phyloP scores from a whole-genome alignment of 2,888 invertebrate genomes.

The Leucophenga maculata region DNA sequence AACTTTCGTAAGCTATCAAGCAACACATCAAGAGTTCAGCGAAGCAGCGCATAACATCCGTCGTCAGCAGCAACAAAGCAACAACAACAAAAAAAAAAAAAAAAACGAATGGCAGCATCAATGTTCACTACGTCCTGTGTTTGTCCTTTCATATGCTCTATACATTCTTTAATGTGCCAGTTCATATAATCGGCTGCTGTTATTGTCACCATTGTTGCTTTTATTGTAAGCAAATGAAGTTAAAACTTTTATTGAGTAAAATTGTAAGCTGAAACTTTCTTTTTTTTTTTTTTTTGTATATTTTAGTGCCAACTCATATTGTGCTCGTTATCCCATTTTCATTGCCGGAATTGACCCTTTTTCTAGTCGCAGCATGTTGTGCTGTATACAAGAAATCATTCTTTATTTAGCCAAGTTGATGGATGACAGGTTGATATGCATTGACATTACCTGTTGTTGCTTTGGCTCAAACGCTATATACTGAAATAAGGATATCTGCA shows the following conservation, averaged over 20 bases:
- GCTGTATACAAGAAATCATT: constrained; percentile 36
- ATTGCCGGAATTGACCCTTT: constrained; percentile 60
- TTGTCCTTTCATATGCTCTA: constrained; percentile 4
- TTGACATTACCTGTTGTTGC: constrained; percentile 64
- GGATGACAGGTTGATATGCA: constrained; percentile 67
- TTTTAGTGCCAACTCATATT: constrained; percentile 67
- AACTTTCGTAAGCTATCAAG: background rate
- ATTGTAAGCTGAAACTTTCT: constrained; percentile 58
- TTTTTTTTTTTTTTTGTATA: constrained; percentile 46
- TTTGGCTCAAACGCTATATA: too few species aligned
- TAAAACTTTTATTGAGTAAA: constrained; percentile 63
- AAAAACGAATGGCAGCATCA: background rate
- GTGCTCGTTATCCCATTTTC: constrained; percentile 65
- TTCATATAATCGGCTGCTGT: background rate
- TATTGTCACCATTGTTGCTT: background rate
- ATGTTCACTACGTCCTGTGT: background rate
- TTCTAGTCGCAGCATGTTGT: constrained; percentile 35
- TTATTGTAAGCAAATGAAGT: constrained; percentile 49
- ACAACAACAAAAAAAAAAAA: background rate
- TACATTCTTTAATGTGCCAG: background rate
- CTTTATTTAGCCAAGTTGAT: constrained; percentile 64
- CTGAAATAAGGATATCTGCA: too few species aligned
- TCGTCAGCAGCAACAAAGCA: background rate
- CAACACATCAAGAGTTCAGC: constrained; percentile 1
- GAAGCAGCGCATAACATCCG: background rate